Base-by-base conservation (phyloP, 2,113 vertebrate species). In the Colinus virginianus region DNA sequence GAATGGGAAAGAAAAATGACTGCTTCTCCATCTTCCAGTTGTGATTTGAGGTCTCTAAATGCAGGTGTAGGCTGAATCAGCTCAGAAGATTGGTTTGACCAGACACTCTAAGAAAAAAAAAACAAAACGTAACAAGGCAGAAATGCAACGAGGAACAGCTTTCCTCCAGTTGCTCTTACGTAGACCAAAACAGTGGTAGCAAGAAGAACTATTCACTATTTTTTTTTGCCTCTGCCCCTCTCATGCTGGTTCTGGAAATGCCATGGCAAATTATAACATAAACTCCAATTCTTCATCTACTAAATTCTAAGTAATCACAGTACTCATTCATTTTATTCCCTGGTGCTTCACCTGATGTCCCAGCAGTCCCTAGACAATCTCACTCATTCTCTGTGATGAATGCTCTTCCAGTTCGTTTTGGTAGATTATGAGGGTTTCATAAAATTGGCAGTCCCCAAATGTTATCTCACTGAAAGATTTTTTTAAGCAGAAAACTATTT, bases 1-100 rank as follows among this genome's bases (percentile, higher is more conserved):
- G 74, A 94, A 96, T 82, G 21, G 61, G 70, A 92, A 84, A 75
- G 46, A 79, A 87, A 92, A 90, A 83, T 10, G 16, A 90, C 68
- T 28, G 25, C 32, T 90, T 16, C 85, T 84, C 58, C 36, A 49
- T 64, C 69, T 71, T 84, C 72, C 81, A 67, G 42, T 83, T 63
- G 59, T 11, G 36, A 85, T 77, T 83, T 91, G 78, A 94, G 46
- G 85, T 78, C 68, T 85, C 64, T 43, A 79, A 94, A 46, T 21
- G 19, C 1, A 11, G 63, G 59, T 46, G 84, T 85, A 75, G 26
- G 51, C 63, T 78, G 40, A 85, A 77, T n/a, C 22, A 17, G 67
- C 81, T 92, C 59, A 87, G 59, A 77, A 74, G 55, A 38, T 56
- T 85, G 26, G 34, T 85, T 84, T 84, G 55, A 66, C 68, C 34